Conservation (phyloP, 2,113 vertebrate genomes). For the Carassius carassius region DNA sequence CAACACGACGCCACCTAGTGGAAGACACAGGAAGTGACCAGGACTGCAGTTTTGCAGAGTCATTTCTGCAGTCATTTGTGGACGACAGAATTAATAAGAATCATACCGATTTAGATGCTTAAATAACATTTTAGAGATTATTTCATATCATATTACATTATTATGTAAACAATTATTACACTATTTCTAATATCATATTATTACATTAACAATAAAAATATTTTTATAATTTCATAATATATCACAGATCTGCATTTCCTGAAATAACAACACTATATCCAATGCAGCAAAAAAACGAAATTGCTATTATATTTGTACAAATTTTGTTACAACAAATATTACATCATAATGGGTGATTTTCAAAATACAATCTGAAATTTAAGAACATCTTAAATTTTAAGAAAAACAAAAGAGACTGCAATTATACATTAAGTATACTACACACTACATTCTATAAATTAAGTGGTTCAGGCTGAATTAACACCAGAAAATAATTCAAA, state of each 20-base stretch:
- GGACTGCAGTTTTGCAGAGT: slow-evolving; percentile 13
- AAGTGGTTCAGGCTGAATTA: background rate
- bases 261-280: background rate
- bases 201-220: background rate
- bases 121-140: background rate
- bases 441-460: background rate
- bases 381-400: no score
- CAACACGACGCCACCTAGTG: slow-evolving; percentile 31
- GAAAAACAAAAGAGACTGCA: no score
- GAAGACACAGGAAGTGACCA: background rate
- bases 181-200: background rate
- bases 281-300: background rate
- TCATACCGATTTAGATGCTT: no score
- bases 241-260: background rate
- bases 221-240: background rate
- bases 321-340: no score
- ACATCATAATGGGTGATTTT: no score
- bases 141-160: background rate
- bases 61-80: slow-evolving; percentile 21
- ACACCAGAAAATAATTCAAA: background rate
- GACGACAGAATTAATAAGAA: background rate
- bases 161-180: no score
- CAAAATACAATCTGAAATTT: no score
- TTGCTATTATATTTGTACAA: no score
- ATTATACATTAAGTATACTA: no score